Percentiles rank a stretch among this genome's conserved stretches.
These are phyloP conservation scores for Epinotia brunnichana DNA, from an alignment of 2,888 invertebrate genomes.

Conservation along the genomic window DNA sequence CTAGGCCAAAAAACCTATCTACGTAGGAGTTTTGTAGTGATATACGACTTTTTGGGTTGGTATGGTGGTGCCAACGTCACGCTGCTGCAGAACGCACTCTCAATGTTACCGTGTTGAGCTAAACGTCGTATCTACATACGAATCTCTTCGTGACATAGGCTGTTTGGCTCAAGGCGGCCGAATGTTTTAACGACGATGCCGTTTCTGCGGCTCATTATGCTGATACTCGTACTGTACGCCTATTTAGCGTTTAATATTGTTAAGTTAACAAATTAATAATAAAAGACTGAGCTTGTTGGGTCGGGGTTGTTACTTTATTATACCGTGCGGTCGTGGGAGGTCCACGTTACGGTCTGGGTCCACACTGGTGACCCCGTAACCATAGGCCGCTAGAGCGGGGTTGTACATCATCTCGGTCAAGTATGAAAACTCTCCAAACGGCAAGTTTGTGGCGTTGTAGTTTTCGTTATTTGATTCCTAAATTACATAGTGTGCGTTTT, in stretches of 20 bases:
- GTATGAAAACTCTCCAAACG: constrained; percentile 82
- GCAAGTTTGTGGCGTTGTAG: constrained; percentile 81
- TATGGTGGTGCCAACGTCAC: background rate
- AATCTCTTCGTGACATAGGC: background rate
- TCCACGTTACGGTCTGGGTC: constrained; percentile 69
- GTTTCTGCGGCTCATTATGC: background rate
- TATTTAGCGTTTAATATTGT: constrained; percentile 1
- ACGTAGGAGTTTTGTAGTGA: background rate
- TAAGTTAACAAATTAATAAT: background rate
- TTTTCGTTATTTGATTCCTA: constrained; percentile 65
- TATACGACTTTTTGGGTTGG: background rate
- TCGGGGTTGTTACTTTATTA: background rate
- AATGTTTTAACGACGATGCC: background rate
- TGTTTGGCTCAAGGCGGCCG: background rate
- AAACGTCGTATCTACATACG: background rate
- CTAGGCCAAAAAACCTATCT: background rate
- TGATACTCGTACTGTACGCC: background rate
- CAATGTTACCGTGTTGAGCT: background rate
- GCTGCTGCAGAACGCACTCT: background rate
- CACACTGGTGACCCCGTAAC: constrained; percentile 67
- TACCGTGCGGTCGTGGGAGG: constrained; percentile 69
- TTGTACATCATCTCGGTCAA: constrained; percentile 81
- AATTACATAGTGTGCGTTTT: background rate
- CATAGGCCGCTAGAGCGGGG: constrained; percentile 65
- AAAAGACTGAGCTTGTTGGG: background rate